Conservation (phyloP, 2,888 invertebrate genomes). For the Lepidonotus clava region DNA sequence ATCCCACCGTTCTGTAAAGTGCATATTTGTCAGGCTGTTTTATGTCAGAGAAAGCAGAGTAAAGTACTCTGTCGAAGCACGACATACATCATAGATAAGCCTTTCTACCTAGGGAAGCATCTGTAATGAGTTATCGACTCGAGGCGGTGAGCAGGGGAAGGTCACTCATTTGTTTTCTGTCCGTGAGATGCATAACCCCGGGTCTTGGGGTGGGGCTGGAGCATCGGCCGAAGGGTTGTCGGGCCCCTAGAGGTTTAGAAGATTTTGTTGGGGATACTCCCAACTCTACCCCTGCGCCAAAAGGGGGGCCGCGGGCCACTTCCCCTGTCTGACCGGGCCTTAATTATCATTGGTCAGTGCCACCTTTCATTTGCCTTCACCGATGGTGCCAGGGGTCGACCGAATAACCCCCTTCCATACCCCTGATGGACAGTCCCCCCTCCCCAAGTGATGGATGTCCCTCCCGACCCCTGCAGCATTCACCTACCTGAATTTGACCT, state of each 20-base stretch:
- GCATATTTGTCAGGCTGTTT: too few species aligned
- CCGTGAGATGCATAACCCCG: background rate
- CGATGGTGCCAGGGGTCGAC: background rate
- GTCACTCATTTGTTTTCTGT: background rate
- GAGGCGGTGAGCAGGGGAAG: background rate
- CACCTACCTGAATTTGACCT: too few species aligned
- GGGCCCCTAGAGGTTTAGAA: background rate
- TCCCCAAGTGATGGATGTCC: slow-evolving; percentile 40
- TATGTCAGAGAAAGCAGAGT: too few species aligned
- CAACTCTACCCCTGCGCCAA: background rate
- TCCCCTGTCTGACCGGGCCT: background rate
- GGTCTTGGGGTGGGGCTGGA: background rate
- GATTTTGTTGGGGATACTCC: background rate
- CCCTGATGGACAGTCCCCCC: background rate
- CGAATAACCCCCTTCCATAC: background rate
- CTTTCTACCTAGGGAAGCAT: background rate
- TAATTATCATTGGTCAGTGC: slow-evolving; percentile 50
- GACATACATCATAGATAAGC: background rate
- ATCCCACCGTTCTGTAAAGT: too few species aligned
- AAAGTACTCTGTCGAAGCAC: too few species aligned
- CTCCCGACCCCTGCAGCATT: background rate
- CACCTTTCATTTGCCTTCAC: slow-evolving; percentile 40
- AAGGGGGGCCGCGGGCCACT: slow-evolving; percentile 2
- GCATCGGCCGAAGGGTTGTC: background rate
- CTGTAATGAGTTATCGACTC: slow-evolving; percentile 8